Evolutionary conservation across 1,140 invertebrate genomes (phyloP), one percentile per base, ranked within the genome.

Genomic region (Drosophila nebulosa): DNA sequence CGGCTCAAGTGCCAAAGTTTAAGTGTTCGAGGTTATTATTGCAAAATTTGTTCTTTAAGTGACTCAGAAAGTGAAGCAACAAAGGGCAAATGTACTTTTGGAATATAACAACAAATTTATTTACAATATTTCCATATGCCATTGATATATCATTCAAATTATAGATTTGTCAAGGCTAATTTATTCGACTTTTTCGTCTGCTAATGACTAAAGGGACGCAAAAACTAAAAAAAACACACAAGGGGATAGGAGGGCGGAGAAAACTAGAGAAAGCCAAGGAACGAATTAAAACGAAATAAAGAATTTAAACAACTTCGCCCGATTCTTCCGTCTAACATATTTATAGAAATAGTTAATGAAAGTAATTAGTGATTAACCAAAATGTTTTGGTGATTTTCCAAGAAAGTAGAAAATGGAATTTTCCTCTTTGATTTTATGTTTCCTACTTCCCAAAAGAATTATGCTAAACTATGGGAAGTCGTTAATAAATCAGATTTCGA

Each of bases 1-100:
- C 64, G 77, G 55, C 69, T 89, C 80, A 89, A 89, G 85, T 89
- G 83, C 78, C 74, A 86, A 78, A 81, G 67, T 61, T 76, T 69
- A 83, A 86, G 81, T 86, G 83, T 78, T 57, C 27, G 55, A 46
- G 61, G 50, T 65, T 77, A 71, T 68, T 78, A 85, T 86, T 86
- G 81, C 81, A 85, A 85, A 85, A 84, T 69, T 21, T 10, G 4
- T 26, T 21, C 3, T 21, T 46, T 46, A 18, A 46, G 39, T 46
- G 39, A 46, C 16, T 9, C 39, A 46, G 2, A 46, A 21, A 46
- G 39, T 61, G 56, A 60, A 50, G n/a, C 36, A 58, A 58, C 32
- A 53, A 67, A 78, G 59, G 55, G 61, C 59, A 64, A 18, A 59
- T 46, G 36, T 26, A 26, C 24, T 32, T 30, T 24, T 21, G 51